Base-by-base conservation (phyloP, 2,888 invertebrate genomes). In the Philereme vetulata region DNA sequence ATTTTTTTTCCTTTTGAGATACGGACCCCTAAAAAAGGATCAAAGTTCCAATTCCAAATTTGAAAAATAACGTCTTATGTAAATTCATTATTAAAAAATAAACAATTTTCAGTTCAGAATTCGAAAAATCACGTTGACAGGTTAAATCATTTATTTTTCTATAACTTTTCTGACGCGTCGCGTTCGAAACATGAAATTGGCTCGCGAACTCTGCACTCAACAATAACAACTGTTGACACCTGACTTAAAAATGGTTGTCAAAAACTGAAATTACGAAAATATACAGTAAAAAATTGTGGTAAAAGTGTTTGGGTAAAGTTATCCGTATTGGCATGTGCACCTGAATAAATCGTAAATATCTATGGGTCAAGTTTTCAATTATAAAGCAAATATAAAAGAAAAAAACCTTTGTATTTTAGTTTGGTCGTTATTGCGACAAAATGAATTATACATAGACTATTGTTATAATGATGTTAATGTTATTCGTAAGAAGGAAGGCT, bases 401-500 rank as follows among this genome's bases (percentile, higher is more conserved):
- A 40, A 51, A 64, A 50, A 64, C 57, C 58, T 69, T 53, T 1
- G 43, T 49, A 11, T 44, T 44, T 35, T 54, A 60, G 62, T 10
- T 21, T 21, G 51, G 44, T 57, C 56, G 56, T 57, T 60, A 62
- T 63, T 67, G 60, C 51, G 59, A 62, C 48, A 51, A 62, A 64
- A 57, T 67, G 63, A 65, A 67, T 67, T 50, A 67, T 67, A 65
- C 67, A 67, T 65, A 50, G 8, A 32, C 7, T 58, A 62, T 67
- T 62, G 47, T 65, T 60, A 53, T 52, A 48, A 62, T 69, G 56
- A 67, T 56, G 64, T 64, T 67, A 65, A 64, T 59, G 62, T 61
- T 62, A 64, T 62, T 65, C 43, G 62, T 49, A 58, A 42, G 56
- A 56, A 55, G 65, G 72, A 73, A 72, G 66, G 44, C 62, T 69